Conservation (phyloP, 2,888 invertebrate genomes). For the Meghimatium bilineatum region DNA sequence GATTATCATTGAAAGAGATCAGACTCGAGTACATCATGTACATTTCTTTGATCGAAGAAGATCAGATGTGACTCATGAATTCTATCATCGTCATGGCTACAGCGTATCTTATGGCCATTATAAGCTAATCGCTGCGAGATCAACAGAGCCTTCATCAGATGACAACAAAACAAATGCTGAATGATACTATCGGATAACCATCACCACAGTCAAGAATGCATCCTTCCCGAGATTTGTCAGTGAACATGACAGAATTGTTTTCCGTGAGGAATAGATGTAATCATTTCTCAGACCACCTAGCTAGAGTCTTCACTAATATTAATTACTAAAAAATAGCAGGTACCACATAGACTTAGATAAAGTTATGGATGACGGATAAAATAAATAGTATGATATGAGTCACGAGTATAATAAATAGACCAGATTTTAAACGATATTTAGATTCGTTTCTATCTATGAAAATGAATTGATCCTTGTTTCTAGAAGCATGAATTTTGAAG, state of each 20-base stretch:
- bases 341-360: too few relatives aligned
- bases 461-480: too few relatives aligned
- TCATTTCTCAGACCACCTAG: not conserved
- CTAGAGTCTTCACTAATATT: too few relatives aligned
- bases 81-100: not conserved
- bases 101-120: constrained; percentile 15
- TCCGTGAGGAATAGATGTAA: not conserved
- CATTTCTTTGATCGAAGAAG: constrained; percentile 6
- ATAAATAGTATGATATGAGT: too few relatives aligned
- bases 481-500: too few relatives aligned
- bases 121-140: not conserved
- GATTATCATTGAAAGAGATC: constrained; percentile 10
- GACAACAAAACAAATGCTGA: not conserved
- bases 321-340: too few relatives aligned
- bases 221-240: not conserved
- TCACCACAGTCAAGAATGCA: not conserved
- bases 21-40: not conserved
- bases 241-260: not conserved
- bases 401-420: too few relatives aligned
- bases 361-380: too few relatives aligned
- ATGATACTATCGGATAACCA: not conserved
- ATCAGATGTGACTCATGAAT: constrained; percentile 3
- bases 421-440: too few relatives aligned
- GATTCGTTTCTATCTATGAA: too few relatives aligned
- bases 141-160: not conserved